A percentile compares a stretch with the other conserved stretches of the same genome.
phyloP scores from a whole-genome alignment of 2,888 invertebrate genomes.

The Drosophila ustulata region DNA sequence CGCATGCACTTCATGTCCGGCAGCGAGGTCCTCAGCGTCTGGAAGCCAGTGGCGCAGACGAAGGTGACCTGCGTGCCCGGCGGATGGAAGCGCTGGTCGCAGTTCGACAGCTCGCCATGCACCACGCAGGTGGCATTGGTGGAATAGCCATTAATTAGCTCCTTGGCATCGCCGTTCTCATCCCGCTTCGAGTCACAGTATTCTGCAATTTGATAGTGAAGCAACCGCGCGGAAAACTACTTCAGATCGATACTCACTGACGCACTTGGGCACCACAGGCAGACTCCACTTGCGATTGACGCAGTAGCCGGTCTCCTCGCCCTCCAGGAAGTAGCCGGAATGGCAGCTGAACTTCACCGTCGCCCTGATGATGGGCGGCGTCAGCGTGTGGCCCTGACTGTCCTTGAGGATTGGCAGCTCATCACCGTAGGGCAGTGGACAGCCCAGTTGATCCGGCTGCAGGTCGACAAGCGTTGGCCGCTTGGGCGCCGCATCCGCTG shows the following conservation, averaged over 20 bases:
- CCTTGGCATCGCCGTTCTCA: slow-evolving; percentile 24
- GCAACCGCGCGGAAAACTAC: too few species aligned
- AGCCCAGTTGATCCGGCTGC: slow-evolving; percentile 35
- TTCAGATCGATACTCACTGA: slow-evolving; percentile 55
- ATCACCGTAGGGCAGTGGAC: slow-evolving; percentile 50
- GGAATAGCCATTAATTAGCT: slow-evolving; percentile 60
- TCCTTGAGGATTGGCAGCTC: slow-evolving; percentile 61
- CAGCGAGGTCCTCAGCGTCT: slow-evolving; percentile 12
- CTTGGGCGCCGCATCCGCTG: slow-evolving; percentile 13
- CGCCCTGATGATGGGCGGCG: slow-evolving; percentile 44
- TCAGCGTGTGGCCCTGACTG: slow-evolving; percentile 21
- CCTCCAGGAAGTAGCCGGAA: slow-evolving; percentile 48
- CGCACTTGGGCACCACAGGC: slow-evolving; percentile 58
- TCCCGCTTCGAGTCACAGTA: slow-evolving; percentile 51
- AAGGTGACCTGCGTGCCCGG: slow-evolving; percentile 67
- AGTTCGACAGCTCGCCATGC: slow-evolving; percentile 51
- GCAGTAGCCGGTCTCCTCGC: slow-evolving; percentile 46
- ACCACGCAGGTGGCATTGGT: slow-evolving; percentile 49
- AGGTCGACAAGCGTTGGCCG: neutral
- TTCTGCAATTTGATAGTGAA: slow-evolving; percentile 30
- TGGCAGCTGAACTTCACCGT: slow-evolving; percentile 59
- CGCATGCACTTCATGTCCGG: slow-evolving; percentile 49
- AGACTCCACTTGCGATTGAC: slow-evolving; percentile 58
- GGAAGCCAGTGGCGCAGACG: slow-evolving; percentile 60
- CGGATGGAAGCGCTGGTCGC: slow-evolving; percentile 51